A percentile compares a stretch with the other conserved stretches of the same genome.
phyloP scores from a whole-genome alignment of 2,113 vertebrate species.

The Lathamus discolor region DNA sequence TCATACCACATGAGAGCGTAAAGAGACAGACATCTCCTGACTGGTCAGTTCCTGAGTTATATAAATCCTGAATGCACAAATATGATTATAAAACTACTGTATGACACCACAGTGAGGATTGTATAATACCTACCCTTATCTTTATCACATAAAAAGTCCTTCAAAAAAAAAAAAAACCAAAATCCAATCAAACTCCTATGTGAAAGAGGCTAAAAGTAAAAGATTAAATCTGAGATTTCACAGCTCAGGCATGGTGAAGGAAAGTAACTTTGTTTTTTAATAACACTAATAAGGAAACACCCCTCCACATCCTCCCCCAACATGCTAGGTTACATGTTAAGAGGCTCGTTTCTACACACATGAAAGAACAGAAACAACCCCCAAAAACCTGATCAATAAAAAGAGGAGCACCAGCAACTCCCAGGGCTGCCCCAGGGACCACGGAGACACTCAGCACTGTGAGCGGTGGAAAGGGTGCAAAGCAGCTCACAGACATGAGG shows the following conservation, averaged over 20 bases:
- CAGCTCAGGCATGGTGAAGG: not conserved
- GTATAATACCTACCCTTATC: not conserved
- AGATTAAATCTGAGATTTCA: not conserved
- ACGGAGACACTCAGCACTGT: not conserved
- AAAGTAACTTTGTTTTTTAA: not conserved
- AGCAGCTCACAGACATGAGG: not conserved
- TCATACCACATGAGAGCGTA: not conserved
- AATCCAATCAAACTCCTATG: not conserved
- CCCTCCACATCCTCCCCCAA: fast-evolving
- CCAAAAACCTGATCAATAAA: not conserved
- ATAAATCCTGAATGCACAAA: slow-evolving; percentile 24
- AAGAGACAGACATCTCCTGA: not conserved
- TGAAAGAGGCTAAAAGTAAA: not conserved
- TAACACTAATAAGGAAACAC: not conserved
- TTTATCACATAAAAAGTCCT: not conserved
- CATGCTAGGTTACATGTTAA: not conserved
- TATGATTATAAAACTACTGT: slow-evolving; percentile 7
- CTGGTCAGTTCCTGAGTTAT: slow-evolving; percentile 14
- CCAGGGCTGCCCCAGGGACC: not conserved
- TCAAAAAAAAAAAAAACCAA: not conserved
- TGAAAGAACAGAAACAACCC: not conserved
- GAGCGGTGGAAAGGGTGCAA: not conserved
- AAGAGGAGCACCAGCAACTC: not conserved
- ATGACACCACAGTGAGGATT: not conserved
- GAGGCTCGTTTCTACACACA: not conserved